Base-by-base conservation (phyloP, 2,113 vertebrate genomes). In the Clupea harengus region DNA sequence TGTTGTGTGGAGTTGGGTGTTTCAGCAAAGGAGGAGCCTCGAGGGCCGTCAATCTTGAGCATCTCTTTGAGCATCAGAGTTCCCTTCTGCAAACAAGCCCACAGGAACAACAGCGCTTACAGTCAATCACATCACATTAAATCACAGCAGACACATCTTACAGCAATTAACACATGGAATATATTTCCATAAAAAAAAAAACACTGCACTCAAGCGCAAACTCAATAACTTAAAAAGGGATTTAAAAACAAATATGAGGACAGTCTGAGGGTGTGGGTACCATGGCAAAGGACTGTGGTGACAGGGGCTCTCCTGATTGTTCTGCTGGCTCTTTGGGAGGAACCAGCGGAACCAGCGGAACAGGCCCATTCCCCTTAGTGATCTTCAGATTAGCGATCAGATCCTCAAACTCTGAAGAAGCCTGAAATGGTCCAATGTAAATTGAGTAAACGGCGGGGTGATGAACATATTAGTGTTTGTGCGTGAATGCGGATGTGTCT, bases 41-140 rank as follows among this genome's bases (percentile, higher is more conserved):
- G 7, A 83, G 95, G 90, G 54, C 94, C 87, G 89, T 99, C 97
- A 82, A 99, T 99, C 95, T 99, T 99, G 84, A 99, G 93, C 94
- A 99, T 99, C 94, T 99, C 98, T 93, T 99, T 99, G 28, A 99
- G 93, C 94, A 99, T 96, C 91, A 96, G 92, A 6, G 98, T 99
- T 89, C 98, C 98, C 92, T 99, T 99, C 98, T 99, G 85, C 91
- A 80, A 47, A 83, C 5, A 72, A 5, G n/a, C 45, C 22, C 81
- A 49, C 83, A 75, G n/a, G 54, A 28, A 82, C n/a, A 25, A 67
- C 8, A 82, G 83, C 47, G 81, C 45, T 39, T 28, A 81, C 50
- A 52, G 67, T 17, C 11, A 50, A 32, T 9, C 81, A 52, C 81
- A n/a, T 32, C n/a, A 44, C 28, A 39, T 13, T 9, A 64, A n/a